Evolutionary conservation across 2,888 invertebrate genomes (phyloP).

Genomic region (Drosophila siamana): DNA sequence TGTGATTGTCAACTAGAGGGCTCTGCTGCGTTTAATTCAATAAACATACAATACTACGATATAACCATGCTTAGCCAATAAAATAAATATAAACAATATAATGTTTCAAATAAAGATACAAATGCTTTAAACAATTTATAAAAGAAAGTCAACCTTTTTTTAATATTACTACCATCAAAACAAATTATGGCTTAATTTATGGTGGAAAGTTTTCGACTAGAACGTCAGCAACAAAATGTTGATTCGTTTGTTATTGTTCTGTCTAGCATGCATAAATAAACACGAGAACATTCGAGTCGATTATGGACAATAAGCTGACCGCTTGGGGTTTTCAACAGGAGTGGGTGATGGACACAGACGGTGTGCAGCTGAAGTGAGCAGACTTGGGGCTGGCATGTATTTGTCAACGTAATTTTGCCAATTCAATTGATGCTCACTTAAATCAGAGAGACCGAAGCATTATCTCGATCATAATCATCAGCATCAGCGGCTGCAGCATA

Average conservation of each 20-base stretch:
- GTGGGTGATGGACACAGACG: constrained; percentile 3
- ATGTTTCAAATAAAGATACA: constrained; percentile 62
- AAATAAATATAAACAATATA: constrained; percentile 15
- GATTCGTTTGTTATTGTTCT: constrained; percentile 17
- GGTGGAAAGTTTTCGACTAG: constrained; percentile 61
- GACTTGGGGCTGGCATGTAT: constrained; percentile 56
- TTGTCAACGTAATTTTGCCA: constrained; percentile 80
- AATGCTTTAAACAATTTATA: constrained; percentile 56
- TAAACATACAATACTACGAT: constrained; percentile 29
- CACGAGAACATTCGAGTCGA: constrained; percentile 57
- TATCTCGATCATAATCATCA: constrained; percentile 20
- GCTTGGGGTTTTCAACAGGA: not conserved
- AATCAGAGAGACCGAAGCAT: constrained; percentile 54
- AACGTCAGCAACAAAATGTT: constrained; percentile 21
- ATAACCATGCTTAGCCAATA: constrained; percentile 45
- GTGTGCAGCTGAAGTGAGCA: constrained; percentile 10
- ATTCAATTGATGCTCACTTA: constrained; percentile 80
- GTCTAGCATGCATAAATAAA: constrained; percentile 60
- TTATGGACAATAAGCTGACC: constrained; percentile 48
- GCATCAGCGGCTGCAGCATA: constrained; percentile 11
- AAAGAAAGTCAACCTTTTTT: not conserved
- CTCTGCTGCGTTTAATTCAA: constrained; percentile 29
- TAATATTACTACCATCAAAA: not conserved
- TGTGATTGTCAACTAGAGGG: constrained; percentile 43
- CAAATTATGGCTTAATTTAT: constrained; percentile 40